Conservation (phyloP, 2,113 vertebrate genomes). For the Otus sunia region DNA sequence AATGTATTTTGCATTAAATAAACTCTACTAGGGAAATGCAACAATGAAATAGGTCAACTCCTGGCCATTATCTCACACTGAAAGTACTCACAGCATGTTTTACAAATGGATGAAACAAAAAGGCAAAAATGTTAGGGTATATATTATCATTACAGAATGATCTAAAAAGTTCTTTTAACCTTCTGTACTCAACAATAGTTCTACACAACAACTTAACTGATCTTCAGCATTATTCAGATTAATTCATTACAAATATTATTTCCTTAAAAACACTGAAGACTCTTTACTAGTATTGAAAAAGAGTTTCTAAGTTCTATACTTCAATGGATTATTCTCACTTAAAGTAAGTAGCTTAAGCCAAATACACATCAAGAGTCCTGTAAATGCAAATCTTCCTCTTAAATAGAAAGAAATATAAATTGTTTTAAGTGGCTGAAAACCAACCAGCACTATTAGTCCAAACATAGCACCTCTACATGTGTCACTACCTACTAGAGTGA, state of each 20-base stretch:
- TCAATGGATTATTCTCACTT: neutral
- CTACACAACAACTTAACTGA: neutral
- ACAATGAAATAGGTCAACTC: constrained; percentile 30
- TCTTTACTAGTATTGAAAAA: neutral
- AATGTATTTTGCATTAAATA: constrained; percentile 51
- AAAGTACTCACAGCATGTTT: constrained; percentile 2
- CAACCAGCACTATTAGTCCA: neutral
- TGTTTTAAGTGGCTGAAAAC: neutral
- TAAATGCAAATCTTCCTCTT: neutral
- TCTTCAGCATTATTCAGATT: neutral
- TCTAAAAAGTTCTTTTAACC: neutral
- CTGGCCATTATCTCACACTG: neutral
- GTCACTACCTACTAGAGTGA: neutral
- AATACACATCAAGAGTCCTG: neutral
- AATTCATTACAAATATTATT: neutral
- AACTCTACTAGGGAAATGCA: constrained; percentile 21
- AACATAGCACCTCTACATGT: neutral
- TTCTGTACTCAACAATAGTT: neutral
- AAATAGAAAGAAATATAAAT: neutral
- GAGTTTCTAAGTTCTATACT: neutral
- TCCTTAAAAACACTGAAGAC: neutral
- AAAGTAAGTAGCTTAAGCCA: neutral
- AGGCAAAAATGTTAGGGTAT: neutral
- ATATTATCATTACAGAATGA: neutral
- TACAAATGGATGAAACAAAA: constrained; percentile 21